phyloP scores from a whole-genome alignment of 1,140 invertebrate species.

The Drosophila micromelanica region DNA sequence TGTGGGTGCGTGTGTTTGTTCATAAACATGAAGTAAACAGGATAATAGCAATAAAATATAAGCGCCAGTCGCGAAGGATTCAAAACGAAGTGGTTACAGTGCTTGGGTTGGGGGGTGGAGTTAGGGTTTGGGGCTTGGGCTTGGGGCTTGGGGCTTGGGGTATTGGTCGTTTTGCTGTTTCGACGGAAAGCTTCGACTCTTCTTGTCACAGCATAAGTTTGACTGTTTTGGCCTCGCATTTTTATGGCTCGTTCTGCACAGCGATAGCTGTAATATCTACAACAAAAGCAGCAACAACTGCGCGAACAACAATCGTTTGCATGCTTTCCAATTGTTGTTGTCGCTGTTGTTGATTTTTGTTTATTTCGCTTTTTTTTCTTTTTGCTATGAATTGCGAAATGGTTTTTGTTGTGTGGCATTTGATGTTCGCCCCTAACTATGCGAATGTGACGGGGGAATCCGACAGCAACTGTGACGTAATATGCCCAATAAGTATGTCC shows the following conservation, averaged over 20 bases:
- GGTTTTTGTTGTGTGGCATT: conserved; percentile 35
- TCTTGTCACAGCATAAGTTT: conserved; percentile 74
- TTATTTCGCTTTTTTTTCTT: conserved; percentile 58
- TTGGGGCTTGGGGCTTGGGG: not conserved
- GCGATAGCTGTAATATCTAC: conserved; percentile 39
- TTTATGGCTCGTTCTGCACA: conserved; percentile 68
- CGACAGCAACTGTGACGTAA: conserved; percentile 73
- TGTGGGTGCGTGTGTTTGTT: conserved; percentile 51
- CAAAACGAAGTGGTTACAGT: conserved; percentile 37
- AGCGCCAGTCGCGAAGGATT: conserved; percentile 68
- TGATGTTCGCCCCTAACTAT: conserved; percentile 18
- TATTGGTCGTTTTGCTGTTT: conserved; percentile 8
- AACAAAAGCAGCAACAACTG: conserved; percentile 36
- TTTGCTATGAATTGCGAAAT: conserved; percentile 46
- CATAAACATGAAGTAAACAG: conserved; percentile 83
- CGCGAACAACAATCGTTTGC: conserved; percentile 40
- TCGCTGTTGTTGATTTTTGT: conserved; percentile 56
- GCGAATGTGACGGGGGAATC: conserved; percentile 8
- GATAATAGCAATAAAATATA: conserved; percentile 84
- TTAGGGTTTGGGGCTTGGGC: not conserved
- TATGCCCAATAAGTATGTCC: conserved; percentile 66
- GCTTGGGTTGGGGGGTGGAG: not conserved
- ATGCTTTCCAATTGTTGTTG: conserved; percentile 37
- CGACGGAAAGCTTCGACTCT: conserved; percentile 17
- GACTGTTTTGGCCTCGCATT: conserved; percentile 76